These are phyloP conservation scores for Eupithecia subumbrata DNA, from an alignment of 2,888 invertebrate genomes.

Conservation along the genomic window DNA sequence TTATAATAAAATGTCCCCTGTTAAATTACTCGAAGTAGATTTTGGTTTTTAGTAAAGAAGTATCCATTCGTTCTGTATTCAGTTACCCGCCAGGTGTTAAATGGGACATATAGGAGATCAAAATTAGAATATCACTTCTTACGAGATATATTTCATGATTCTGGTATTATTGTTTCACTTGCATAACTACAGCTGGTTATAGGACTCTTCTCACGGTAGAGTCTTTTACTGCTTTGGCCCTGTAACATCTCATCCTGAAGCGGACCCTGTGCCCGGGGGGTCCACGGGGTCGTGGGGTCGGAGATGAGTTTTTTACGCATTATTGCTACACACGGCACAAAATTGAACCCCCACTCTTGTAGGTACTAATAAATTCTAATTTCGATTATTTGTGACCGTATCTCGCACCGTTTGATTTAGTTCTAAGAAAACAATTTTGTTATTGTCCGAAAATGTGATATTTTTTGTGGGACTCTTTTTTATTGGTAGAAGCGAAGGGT, in stretches of 20 bases:
- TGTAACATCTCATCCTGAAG: conserved; percentile 17
- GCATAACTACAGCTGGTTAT: not conserved
- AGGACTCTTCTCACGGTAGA: not conserved
- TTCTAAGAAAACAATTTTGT: conserved; percentile 50
- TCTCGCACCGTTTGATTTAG: conserved; percentile 43
- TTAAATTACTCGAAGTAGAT: not conserved
- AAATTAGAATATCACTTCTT: not conserved
- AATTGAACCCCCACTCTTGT: conserved; percentile 70
- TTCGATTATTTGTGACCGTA: conserved; percentile 71
- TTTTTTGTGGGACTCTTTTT: not conserved
- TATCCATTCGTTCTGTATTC: not conserved
- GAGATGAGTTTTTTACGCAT: conserved; percentile 84
- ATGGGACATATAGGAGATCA: not conserved
- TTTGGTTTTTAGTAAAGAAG: not conserved
- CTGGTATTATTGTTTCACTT: not conserved
- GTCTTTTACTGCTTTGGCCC: not conserved
- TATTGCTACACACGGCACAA: conserved; percentile 79
- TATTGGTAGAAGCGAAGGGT: not conserved
- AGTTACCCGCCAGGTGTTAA: not conserved
- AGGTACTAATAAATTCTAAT: conserved; percentile 75
- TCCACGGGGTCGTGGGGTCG: conserved; percentile 59
- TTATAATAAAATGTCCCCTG: not conserved
- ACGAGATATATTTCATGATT: not conserved
- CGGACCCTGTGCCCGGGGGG: conserved; percentile 40
- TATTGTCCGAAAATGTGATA: conserved; percentile 13